Base-by-base conservation (phyloP, 2,888 invertebrate genomes). In the Cheilosia vernalis region DNA sequence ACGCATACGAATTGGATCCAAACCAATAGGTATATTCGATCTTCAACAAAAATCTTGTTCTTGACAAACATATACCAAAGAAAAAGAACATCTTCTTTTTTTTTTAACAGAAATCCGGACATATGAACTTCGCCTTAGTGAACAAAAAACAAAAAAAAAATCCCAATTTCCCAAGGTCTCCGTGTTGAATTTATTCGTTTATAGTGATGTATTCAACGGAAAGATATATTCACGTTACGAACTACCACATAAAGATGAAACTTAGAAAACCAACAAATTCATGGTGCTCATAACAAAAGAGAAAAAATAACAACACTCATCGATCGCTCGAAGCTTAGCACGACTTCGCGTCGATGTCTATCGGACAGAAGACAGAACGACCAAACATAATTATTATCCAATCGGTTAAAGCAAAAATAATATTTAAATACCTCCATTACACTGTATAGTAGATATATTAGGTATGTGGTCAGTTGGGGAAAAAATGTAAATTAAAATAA, bases 311-410 rank as follows among this genome's bases (percentile, higher is more conserved):
- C 17, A 24, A 51, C 5, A 51, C 51, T 15, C 51, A 51, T 15
- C 51, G 15, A 51, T 21, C 51, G 13, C 15, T 51, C 4, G 51
- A 1, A 6, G n/a, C n/a, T 2, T 44, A 21, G 13, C 51, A 51
- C 51, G 51, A 51, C 24, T 24, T 24, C 21, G 24, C 51, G 24
- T 15, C 51, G 51, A 51, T 51, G 15, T 6, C 51, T 15, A 24
- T 51, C 24, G n/a, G 15, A 19, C 4, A 42, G 33, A 27, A n/a
- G n/a, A n/a, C n/a, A n/a, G 24, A 33, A 40, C 49, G 74, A 66
- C 55, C 33, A 44, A 47, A 56, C n/a, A 17, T 13, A 53, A 63
- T 53, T 60, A 63, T 53, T 60, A 40, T 10, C 58, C 40, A 42
- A 58, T 37, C 2, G 21, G 6, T 58, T 27, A 4, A 40, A 58